Base-by-base conservation (phyloP, 2,113 vertebrate species). In the Ranitomeya variabilis region DNA sequence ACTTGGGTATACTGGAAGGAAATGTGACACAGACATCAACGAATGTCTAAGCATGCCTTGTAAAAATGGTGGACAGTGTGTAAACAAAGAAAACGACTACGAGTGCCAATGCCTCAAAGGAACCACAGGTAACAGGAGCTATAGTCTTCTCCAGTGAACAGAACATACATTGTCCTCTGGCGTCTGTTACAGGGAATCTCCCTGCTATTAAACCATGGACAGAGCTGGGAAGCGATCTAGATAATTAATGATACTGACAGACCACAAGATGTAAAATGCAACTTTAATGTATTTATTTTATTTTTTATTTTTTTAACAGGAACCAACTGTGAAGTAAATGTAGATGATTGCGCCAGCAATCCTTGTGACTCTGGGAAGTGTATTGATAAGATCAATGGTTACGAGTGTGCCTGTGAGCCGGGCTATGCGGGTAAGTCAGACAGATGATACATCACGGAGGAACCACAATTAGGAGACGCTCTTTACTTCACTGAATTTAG, bases 31-130 rank as follows among this genome's bases (percentile, higher is more conserved):
- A 90, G 97, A 99, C 93, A 96, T 99, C 91, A 97, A 99, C 0
- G 98, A 99, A 92, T 99, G 98, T 89, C 95, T 96, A 89, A 98
- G 97, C 91, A 97, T 97, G 92, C 98, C 98, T 0, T 99, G 98
- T 93, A 96, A 95, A 89, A 97, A 99, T 0, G 97, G 97, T 0
- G 98, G 97, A 14, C 96, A 95, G 90, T 99, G 98, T 90, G 96
- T 97, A 92, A 98, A 99, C 94, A 91, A 93, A 0, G 95, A 96
- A 92, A 97, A 99, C 0, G 80, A 92, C 81, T 99, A 98, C 93
- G 85, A 94, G 74, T 99, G 98, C 91, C 89, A 93, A 91, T 99
- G 98, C 92, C 97, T 95, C 81, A 97, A 96, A 91, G 98, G 98
- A 73, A 99, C 98, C 87, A 93, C 95, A 15, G 98, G 98, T 99